Evolutionary conservation across 2,113 vertebrate species (phyloP).

Genomic region (Ceyx melanurus): DNA sequence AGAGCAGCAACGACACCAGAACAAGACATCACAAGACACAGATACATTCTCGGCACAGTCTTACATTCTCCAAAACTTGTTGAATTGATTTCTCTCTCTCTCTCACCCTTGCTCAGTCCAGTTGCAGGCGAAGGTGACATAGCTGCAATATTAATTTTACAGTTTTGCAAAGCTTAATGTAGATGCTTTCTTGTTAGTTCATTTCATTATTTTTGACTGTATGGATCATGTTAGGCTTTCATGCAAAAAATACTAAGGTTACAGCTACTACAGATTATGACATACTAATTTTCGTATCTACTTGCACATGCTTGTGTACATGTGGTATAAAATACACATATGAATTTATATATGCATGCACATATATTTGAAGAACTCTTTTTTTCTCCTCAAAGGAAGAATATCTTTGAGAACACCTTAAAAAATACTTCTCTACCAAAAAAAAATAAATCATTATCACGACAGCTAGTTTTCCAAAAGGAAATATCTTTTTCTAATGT

Average conservation of each 20-base stretch:
- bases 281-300: neutral
- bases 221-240: constrained; percentile 59
- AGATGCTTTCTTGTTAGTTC: constrained; percentile 64
- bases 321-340: neutral
- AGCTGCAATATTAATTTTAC: constrained; percentile 84
- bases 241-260: constrained; percentile 46
- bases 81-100: constrained; percentile 83
- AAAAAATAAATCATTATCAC: neutral
- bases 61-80: constrained; percentile 86
- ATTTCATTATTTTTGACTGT: constrained; percentile 50
- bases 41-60: constrained; percentile 61
- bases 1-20: constrained; percentile 60
- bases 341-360: neutral
- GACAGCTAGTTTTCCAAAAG: neutral
- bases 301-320: neutral
- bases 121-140: constrained; percentile 84
- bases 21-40: constrained; percentile 76
- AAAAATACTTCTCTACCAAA: neutral
- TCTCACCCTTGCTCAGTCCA: constrained; percentile 84
- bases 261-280: constrained; percentile 1
- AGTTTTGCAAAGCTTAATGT: constrained; percentile 77
- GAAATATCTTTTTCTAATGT: neutral
- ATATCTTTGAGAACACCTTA: neutral
- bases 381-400: neutral
- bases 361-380: neutral